Conservation (phyloP, 2,113 vertebrate genomes). For the Catagonus wagneri region DNA sequence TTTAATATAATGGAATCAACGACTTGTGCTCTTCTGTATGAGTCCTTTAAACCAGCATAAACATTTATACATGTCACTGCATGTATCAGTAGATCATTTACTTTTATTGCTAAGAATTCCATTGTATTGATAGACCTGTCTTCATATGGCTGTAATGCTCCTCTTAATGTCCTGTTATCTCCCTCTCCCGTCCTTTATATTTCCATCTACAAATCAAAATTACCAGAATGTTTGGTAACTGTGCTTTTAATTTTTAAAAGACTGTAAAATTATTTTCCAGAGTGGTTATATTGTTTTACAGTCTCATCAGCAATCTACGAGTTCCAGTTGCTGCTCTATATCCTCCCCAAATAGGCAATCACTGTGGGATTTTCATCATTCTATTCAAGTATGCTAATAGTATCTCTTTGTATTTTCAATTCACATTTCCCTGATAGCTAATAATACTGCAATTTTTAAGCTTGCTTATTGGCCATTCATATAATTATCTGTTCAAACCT, state of each 20-base stretch:
- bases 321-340: not conserved
- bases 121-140: not conserved
- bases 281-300: not conserved
- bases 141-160: not conserved
- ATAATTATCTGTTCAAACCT: conserved; percentile 11
- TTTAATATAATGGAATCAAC: not conserved
- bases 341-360: not conserved
- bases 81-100: not conserved
- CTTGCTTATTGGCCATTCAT: not conserved
- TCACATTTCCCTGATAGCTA: not conserved
- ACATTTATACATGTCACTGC: not conserved
- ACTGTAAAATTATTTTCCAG: conserved; percentile 11
- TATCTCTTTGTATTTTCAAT: not conserved
- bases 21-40: not conserved
- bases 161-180: not conserved
- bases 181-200: not conserved
- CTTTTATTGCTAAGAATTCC: not conserved
- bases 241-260: conserved; percentile 19
- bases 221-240: not conserved
- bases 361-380: not conserved
- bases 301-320: not conserved
- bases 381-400: not conserved
- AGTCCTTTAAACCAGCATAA: not conserved
- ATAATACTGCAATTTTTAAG: not conserved
- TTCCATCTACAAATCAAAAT: not conserved